A percentile compares a stretch with the other conserved stretches of the same genome.
These are phyloP conservation scores for Phrynocephalus vlangalii DNA, from an alignment of 2,797 vertebrate species.

Conservation along the genomic window DNA sequence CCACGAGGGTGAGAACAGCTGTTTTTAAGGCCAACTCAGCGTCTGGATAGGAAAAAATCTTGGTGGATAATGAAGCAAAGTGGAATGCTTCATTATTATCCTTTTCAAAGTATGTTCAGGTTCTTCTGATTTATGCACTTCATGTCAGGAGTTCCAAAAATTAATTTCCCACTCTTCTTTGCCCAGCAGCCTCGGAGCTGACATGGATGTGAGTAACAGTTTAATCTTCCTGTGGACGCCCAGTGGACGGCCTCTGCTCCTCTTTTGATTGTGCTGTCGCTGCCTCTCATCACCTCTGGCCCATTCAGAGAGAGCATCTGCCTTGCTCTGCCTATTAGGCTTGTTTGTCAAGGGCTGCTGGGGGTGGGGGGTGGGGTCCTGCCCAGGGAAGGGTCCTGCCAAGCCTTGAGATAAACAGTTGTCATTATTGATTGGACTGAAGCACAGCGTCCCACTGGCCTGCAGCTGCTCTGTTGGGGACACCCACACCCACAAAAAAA, in stretches of 20 bases:
- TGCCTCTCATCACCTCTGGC: neutral
- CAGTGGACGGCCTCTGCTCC: neutral
- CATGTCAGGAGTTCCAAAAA: slow-evolving; percentile 47
- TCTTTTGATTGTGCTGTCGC: neutral
- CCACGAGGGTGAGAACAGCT: neutral
- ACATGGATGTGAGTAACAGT: slow-evolving; percentile 50
- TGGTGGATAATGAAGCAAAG: neutral
- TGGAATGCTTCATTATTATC: neutral
- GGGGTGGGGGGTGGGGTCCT: neutral
- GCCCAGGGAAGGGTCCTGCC: neutral
- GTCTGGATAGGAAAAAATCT: neutral
- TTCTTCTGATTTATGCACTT: slow-evolving; percentile 54
- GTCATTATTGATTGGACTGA: neutral
- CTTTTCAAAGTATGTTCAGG: slow-evolving; percentile 32
- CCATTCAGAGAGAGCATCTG: neutral
- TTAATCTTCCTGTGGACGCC: slow-evolving; percentile 38
- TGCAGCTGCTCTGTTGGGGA: no score
- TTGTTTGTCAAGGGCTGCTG: slow-evolving; percentile 1
- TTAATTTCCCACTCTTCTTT: slow-evolving; percentile 45
- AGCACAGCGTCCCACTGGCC: neutral
- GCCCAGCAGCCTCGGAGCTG: slow-evolving; percentile 59
- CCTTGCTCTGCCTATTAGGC: neutral
- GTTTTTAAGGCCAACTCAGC: neutral
- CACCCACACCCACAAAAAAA: neutral
- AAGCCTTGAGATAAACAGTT: slow-evolving; percentile 7